Conservation (phyloP, 2,113 vertebrate genomes). For the Gnathonemus echidnorhynchus region DNA sequence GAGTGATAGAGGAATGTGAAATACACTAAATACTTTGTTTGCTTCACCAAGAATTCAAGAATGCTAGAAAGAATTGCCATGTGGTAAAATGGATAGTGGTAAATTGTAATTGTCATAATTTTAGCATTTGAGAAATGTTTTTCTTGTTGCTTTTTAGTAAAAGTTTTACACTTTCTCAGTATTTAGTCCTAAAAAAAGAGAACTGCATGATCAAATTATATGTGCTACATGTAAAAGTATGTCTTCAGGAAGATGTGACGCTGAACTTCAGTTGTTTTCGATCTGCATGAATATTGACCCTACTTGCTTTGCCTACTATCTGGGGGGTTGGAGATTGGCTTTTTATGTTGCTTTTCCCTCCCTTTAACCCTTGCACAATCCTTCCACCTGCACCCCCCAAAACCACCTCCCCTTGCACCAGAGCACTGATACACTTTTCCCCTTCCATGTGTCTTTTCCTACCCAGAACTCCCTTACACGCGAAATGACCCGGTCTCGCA, state of each 20-base stretch:
- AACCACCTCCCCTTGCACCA: constrained; percentile 30
- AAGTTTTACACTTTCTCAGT: background rate
- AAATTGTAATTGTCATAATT: background rate
- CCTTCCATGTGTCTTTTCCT: constrained; percentile 74
- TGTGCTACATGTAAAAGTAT: background rate
- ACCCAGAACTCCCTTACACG: constrained; percentile 78
- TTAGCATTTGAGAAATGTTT: background rate
- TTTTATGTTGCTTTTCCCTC: constrained; percentile 44
- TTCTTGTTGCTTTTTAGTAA: background rate
- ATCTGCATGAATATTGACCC: background rate
- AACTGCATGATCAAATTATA: background rate
- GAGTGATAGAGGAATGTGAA: background rate
- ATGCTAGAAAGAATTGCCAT: background rate
- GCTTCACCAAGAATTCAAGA: background rate
- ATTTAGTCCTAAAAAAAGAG: background rate
- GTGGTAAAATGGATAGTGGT: background rate
- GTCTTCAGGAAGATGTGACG: background rate
- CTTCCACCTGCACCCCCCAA: background rate
- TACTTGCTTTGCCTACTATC: background rate
- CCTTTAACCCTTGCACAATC: constrained; percentile 38
- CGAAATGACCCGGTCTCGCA: constrained; percentile 57
- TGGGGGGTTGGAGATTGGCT: background rate
- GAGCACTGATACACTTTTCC: constrained; percentile 68
- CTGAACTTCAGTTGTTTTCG: background rate
- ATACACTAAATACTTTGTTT: background rate